Evolutionary conservation across 1,140 invertebrate species (phyloP).

Genomic region (Procambarus virginalis): DNA sequence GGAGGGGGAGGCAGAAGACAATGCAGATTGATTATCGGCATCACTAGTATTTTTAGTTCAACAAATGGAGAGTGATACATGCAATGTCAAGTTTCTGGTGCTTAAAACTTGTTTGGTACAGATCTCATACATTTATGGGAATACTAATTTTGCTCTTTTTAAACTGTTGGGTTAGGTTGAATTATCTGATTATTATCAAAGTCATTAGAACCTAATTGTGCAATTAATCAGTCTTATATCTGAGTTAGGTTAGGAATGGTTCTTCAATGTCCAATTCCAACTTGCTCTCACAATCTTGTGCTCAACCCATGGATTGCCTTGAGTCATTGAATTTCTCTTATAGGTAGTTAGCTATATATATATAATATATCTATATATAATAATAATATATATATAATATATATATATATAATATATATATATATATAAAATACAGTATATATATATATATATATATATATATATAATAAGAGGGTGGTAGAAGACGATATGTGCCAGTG

Average conservation of each 20-base stretch:
- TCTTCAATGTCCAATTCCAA: background rate
- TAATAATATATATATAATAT: no score
- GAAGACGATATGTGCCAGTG: no score
- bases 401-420: no score
- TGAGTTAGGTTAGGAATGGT: background rate
- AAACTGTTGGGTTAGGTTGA: background rate
- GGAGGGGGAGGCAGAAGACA: background rate
- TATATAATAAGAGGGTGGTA: no score
- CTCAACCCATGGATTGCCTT: background rate
- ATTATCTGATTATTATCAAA: background rate
- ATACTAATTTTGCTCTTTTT: slow-evolving; percentile 1
- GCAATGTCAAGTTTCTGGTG: background rate
- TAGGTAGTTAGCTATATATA: background rate
- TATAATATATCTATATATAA: no score
- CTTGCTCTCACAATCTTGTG: background rate
- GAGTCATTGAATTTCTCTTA: background rate
- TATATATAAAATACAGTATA: no score
- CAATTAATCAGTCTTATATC: background rate
- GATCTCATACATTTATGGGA: background rate
- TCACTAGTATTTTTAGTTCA: background rate
- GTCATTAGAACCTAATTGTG: background rate
- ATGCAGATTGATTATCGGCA: background rate
- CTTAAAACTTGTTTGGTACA: background rate
- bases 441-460: no score
- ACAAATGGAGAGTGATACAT: background rate